Evolutionary conservation across 2,888 invertebrate genomes (phyloP), one percentile per base, ranked within the genome.

Genomic region (Hyalella azteca): DNA sequence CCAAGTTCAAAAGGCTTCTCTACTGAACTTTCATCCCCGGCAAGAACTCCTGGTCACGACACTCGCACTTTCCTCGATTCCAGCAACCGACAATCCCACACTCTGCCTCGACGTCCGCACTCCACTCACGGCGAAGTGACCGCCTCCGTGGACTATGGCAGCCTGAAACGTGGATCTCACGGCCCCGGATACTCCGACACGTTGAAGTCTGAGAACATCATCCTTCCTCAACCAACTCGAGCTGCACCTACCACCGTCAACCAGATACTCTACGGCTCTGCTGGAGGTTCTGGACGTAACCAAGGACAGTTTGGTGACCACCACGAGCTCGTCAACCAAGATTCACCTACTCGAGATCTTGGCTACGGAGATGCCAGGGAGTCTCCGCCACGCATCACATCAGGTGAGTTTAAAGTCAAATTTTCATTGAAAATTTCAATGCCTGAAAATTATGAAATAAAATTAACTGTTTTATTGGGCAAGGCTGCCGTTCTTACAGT

Each of bases 61-160:
- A 0, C 66, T 36, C 29, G 36, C 7, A 36, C 0, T 29, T 66
- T 66, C 19, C 39, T 29, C 36, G 29, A 36, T 29, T n/a, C 29
- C 75, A 26, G 50, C 13, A 29, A 1, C 66, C 32, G 66, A 13
- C 73, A 78, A 39, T 78, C 82, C n/a, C 78, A 80, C 19, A 82
- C 82, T 3, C 76, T 82, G 5, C 82, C 82, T 15, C 78, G 82
- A 26, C 79, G 79, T n/a, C 80, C 75, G 2, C 75, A 75, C 45
- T 75, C 75, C 3, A 45, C 36, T 3, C 75, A 75, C 45, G 45
- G 75, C 15, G 75, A 75, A 22, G 9, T 75, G n/a, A 9, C 29
- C 19, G 36, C 66, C 36, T 5, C 29, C 15, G 66, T 32, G 15
- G n/a, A 45, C 75, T 75, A 75, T 22, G 75, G 75, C 0, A 75